Percentiles rank a stretch among this genome's conserved stretches.
phyloP scores from a whole-genome alignment of 2,113 vertebrate genomes.

The Aegithalos caudatus region DNA sequence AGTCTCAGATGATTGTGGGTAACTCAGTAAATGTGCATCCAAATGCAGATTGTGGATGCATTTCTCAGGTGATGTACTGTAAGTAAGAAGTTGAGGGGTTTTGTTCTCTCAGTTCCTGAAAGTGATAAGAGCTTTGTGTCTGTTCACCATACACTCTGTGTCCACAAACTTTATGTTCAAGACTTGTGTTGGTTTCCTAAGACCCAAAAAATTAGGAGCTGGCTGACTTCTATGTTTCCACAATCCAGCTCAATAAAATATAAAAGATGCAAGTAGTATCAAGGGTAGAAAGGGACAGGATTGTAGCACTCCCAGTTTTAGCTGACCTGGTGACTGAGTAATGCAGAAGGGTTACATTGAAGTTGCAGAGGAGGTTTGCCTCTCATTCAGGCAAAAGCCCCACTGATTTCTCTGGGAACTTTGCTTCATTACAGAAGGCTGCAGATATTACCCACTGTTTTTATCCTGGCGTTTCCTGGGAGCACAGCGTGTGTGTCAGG shows the following conservation, averaged over 20 bases:
- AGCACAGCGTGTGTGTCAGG: not conserved
- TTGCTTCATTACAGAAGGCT: not conserved
- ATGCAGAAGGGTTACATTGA: not conserved
- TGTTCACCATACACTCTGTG: rapidly evolving
- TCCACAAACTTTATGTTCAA: rapidly evolving
- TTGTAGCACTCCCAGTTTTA: not conserved
- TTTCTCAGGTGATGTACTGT: not conserved
- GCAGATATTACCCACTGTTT: not conserved
- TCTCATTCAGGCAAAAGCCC: not conserved
- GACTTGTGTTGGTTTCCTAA: not conserved
- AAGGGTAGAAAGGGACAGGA: not conserved
- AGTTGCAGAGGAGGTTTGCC: not conserved
- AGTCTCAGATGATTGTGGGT: not conserved
- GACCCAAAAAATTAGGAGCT: not conserved
- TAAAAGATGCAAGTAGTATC: not conserved
- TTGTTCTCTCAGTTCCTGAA: not conserved
- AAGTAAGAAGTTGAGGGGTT: not conserved
- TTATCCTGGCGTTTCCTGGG: not conserved
- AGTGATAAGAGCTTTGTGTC: not conserved
- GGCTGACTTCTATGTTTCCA: not conserved
- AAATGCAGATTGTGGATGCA: not conserved
- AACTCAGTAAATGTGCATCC: not conserved
- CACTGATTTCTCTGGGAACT: not conserved
- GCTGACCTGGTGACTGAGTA: not conserved
- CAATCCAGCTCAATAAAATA: not conserved